These are phyloP conservation scores for Formica selysi DNA, from an alignment of 1,140 invertebrate species.

Conservation along the genomic window DNA sequence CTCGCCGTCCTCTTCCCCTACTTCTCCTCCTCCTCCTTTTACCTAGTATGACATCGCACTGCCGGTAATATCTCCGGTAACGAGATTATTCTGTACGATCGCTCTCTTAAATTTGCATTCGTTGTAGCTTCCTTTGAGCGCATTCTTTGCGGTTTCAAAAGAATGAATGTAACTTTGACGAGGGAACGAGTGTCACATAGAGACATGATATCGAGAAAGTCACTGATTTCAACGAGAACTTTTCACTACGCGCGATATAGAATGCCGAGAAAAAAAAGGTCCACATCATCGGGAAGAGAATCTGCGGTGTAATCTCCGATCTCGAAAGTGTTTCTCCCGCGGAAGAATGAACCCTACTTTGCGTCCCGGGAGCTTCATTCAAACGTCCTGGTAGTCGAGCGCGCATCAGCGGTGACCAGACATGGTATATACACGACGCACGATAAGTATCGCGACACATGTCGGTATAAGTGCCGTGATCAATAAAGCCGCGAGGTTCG, in stretches of 20 bases:
- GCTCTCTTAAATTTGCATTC: conserved; percentile 33
- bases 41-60: conserved; percentile 67
- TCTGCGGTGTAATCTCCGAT: conserved; percentile 39
- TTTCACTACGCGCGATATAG: not conserved
- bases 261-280: not conserved
- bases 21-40: conserved; percentile 9
- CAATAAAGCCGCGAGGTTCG: conserved; percentile 77
- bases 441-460: conserved; percentile 83
- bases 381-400: conserved; percentile 29
- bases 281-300: conserved; percentile 25
- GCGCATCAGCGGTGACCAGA: conserved; percentile 55
- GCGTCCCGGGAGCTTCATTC: conserved; percentile 46
- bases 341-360: conserved; percentile 66
- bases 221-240: not conserved
- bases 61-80: conserved; percentile 39
- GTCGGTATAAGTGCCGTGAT: conserved; percentile 81
- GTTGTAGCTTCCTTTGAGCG: not conserved
- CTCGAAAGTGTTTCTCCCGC: conserved; percentile 36
- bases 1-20: not conserved
- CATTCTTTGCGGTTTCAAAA: not conserved
- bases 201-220: not conserved
- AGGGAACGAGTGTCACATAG: not conserved
- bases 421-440: conserved; percentile 74
- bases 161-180: not conserved
- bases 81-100: conserved; percentile 70